phyloP scores from a whole-genome alignment of 2,888 invertebrate species.

The Lottia scabra region DNA sequence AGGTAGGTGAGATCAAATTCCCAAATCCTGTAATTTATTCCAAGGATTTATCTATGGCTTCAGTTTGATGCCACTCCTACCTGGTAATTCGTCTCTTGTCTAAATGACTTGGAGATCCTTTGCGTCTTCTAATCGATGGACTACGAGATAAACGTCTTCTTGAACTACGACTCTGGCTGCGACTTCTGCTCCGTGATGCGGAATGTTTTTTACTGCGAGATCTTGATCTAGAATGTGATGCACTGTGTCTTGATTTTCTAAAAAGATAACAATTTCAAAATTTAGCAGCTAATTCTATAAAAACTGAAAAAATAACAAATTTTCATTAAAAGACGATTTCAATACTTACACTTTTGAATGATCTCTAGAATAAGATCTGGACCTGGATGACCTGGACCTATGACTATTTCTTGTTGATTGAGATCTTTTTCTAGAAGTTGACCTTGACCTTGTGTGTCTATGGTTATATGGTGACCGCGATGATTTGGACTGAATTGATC shows the following conservation, averaged over 20 bases:
- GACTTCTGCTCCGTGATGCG: slow-evolving; percentile 21
- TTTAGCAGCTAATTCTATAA: too few relatives aligned
- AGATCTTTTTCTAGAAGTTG: slow-evolving; percentile 13
- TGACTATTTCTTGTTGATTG: slow-evolving; percentile 25
- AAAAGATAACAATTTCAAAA: too few relatives aligned
- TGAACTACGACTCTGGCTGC: slow-evolving; percentile 25
- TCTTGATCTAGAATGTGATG: slow-evolving; percentile 20
- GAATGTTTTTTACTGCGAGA: slow-evolving; percentile 30
- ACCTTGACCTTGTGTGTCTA: slow-evolving; percentile 20
- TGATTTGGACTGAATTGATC: not conserved
- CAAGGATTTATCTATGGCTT: not conserved
- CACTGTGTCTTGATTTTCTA: slow-evolving; percentile 11
- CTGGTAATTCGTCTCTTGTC: slow-evolving; percentile 94
- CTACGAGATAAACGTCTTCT: slow-evolving; percentile 60
- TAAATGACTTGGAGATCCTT: slow-evolving; percentile 93
- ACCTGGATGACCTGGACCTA: slow-evolving; percentile 41
- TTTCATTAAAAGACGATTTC: too few relatives aligned
- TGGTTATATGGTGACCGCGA: slow-evolving; percentile 7
- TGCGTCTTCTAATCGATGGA: slow-evolving; percentile 88
- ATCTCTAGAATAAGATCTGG: slow-evolving; percentile 39
- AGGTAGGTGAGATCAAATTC: too few relatives aligned
- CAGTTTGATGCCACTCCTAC: slow-evolving; percentile 72
- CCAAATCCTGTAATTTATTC: not conserved
- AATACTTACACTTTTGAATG: slow-evolving; percentile 14
- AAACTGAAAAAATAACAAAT: too few relatives aligned